Base-by-base conservation (phyloP, 2,888 invertebrate genomes). In the Meteorus colon region DNA sequence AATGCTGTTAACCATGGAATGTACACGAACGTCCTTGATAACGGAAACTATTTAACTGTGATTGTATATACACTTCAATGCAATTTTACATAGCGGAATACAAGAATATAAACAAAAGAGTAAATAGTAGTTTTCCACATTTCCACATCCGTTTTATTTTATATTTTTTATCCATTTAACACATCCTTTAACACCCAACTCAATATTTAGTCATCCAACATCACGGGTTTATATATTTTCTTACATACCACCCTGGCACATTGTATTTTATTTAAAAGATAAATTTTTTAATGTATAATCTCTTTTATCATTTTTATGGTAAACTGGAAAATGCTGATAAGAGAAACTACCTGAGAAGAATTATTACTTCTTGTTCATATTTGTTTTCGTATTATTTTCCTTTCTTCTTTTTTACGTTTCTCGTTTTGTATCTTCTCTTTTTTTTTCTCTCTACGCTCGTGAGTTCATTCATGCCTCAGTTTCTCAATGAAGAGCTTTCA, bases 1-100 rank as follows among this genome's bases (percentile, higher is more conserved):
- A 48, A 68, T 51, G 48, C 68, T 68, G 48, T 68, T 68, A 45
- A 68, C 68, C 48, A 27, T 27, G 48, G 69, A 69, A 63, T 48
- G 65, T 59, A 63, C 74, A 51, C 71, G 74, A 70, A 77, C 80
- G 83, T 77, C 82, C 82, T 82, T 82, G 82, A 82, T 81, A 80
- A 79, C 79, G 78, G 77, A 68, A 62, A 62, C 62, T 62, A 31
- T 65, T 34, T 34, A 31, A 41, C 37, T 41, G 8, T 34, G 16
- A n/a, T 31, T 31, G 31, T 63, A 63, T 63, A 63, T 63, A 63
- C n/a, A 63, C 60, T 41, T 29, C 1, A n/a, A 31, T 75, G 62
- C 68, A 60, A 71, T 68, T 75, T 45, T 70, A 67, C 6, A 55
- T 80, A 81, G 80, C 81, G 81, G 81, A 75, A 77, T 79, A 79